A percentile compares a stretch with the other conserved stretches of the same genome.
Conservation (phyloP, 2,888 invertebrate genomes). For the Ophion slaviceki region DNA sequence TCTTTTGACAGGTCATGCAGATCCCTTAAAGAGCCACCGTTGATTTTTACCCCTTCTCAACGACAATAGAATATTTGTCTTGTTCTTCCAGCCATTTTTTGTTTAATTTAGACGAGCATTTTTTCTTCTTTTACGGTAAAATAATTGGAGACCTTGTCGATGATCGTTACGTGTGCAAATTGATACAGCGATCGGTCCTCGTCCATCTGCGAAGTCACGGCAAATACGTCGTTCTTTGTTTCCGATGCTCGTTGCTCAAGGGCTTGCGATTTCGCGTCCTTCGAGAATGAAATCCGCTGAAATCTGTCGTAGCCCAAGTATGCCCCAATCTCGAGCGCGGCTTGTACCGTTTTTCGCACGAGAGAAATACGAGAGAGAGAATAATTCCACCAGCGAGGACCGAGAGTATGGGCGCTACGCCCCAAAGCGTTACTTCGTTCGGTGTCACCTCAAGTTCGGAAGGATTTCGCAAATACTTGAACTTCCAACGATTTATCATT, state of each 20-base stretch:
- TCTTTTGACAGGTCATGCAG: not conserved
- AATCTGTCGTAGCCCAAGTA: not conserved
- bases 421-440: constrained; percentile 65
- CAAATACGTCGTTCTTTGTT: not conserved
- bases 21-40: not conserved
- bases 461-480: constrained; percentile 45
- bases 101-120: not conserved
- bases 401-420: constrained; percentile 72
- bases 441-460: not conserved
- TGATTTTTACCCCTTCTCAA: not conserved
- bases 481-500: constrained; percentile 69
- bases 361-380: constrained; percentile 67
- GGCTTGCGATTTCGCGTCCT: not conserved
- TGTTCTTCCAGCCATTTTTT: not conserved
- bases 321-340: not conserved
- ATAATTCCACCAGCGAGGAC: constrained; percentile 69
- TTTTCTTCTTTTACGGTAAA: not conserved
- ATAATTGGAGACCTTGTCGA: no score
- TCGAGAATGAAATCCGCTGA: not conserved
- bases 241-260: not conserved
- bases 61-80: not conserved
- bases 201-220: not conserved
- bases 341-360: constrained; percentile 67
- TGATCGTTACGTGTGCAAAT: no score
- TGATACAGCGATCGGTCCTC: no score